Base-by-base conservation (phyloP, 2,113 vertebrate species). In the Psephotus haematonotus region DNA sequence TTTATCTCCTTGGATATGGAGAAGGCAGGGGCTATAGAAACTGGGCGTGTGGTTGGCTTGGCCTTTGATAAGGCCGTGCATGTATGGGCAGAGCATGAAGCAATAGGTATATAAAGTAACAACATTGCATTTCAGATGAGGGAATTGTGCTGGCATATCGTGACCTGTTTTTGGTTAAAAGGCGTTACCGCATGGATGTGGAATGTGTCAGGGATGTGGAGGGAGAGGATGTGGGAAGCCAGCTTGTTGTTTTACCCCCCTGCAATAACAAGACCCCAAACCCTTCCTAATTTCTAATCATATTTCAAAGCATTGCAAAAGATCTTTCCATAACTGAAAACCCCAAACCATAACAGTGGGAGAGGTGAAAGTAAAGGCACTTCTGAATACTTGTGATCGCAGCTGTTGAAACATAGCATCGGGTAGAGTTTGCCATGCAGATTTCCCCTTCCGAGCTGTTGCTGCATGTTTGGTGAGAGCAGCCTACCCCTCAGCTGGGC, bases 1-100 rank as follows among this genome's bases (percentile, higher is more conserved):
- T 93, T 95, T 80, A 81, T 96, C 94, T 95, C 97, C 97, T 85
- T 96, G 96, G 97, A 96, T 93, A 97, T 88, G 0, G 67, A 76
- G 60, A 59, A 87, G 82, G 89, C 86, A 14, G 52, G 53, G 15
- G 52, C 65, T 92, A 63, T 92, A 94, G 94, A 88, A 95, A 80
- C 92, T 86, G 97, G 97, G 96, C 27, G 97, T 97, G 95, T 94
- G 64, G 24, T 80, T 83, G 75, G 14, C 55, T 82, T 83, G 64
- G 64, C 84, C 84, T 96, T 76, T 92, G 96, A 96, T 97, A 97
- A 97, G 92, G 60, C 75, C 10, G 3, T 72, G 71, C 69, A 2
- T 90, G 86, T 94, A 77, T 65, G 50, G 92, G 96, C 95, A 95
- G 79, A 37, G 78, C 28, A 16, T 95, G 87, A 93, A 85, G 78